Percentiles rank a stretch among this genome's conserved stretches.
phyloP scores from a whole-genome alignment of 2,888 invertebrate genomes.

The Criorhina ranunculi region DNA sequence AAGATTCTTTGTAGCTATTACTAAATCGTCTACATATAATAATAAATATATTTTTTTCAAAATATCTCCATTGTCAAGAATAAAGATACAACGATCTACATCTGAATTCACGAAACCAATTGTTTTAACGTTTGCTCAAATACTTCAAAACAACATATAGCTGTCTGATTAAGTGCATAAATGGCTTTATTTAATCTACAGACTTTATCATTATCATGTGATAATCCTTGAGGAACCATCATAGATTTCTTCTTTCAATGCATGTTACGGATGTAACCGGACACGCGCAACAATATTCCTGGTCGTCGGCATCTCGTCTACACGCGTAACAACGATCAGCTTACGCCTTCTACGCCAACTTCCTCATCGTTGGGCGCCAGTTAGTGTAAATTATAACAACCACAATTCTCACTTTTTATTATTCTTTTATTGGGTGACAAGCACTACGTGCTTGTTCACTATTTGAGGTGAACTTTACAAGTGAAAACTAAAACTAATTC shows the following conservation, averaged over 20 bases:
- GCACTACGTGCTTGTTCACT: too few relatives aligned
- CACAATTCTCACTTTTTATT: too few relatives aligned
- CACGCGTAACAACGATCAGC: too few relatives aligned
- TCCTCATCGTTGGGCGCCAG: too few relatives aligned
- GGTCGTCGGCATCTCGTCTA: too few relatives aligned
- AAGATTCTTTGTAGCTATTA: constrained; percentile 74
- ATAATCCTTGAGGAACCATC: background rate
- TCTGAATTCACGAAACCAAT: constrained; percentile 4
- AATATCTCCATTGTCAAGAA: constrained; percentile 73
- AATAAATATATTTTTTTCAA: constrained; percentile 77
- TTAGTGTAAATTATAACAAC: too few relatives aligned
- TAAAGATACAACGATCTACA: constrained; percentile 48
- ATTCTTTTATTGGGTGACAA: too few relatives aligned
- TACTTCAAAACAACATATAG: constrained; percentile 18
- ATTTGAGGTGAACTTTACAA: too few relatives aligned
- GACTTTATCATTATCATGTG: background rate
- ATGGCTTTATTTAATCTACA: background rate
- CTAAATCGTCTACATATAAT: constrained; percentile 77
- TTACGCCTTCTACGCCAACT: too few relatives aligned
- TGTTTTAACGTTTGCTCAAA: background rate
- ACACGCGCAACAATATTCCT: too few relatives aligned
- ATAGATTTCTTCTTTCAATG: background rate
- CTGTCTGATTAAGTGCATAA: constrained; percentile 10
- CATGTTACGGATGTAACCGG: too few relatives aligned
- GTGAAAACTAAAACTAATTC: too few relatives aligned